phyloP scores from a whole-genome alignment of 1,140 invertebrate species.

The Euwallacea similis region DNA sequence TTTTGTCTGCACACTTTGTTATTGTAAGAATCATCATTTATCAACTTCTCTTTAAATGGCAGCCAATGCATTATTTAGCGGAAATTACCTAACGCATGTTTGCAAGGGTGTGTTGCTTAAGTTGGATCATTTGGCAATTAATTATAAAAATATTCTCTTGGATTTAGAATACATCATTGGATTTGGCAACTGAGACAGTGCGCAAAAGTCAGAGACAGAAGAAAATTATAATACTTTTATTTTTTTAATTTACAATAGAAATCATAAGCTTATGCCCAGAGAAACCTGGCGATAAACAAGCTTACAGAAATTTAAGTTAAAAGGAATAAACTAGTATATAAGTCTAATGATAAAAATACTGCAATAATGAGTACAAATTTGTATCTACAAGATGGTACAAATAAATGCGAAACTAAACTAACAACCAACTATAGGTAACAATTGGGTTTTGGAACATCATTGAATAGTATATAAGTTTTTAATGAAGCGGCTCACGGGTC shows the following conservation, averaged over 20 bases:
- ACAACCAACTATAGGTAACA: not conserved
- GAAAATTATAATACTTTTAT: too few species aligned
- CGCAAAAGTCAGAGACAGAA: too few species aligned
- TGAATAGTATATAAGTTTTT: constrained; percentile 48
- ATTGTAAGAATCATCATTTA: constrained; percentile 12
- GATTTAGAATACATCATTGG: too few species aligned
- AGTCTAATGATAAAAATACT: constrained; percentile 26
- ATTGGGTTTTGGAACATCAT: not conserved
- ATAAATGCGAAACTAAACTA: not conserved
- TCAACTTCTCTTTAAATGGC: not conserved
- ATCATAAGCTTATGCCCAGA: too few species aligned
- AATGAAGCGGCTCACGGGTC: constrained; percentile 78
- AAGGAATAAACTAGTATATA: not conserved
- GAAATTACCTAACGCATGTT: too few species aligned
- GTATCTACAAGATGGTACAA: constrained; percentile 27
- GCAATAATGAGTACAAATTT: constrained; percentile 13
- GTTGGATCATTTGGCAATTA: too few species aligned
- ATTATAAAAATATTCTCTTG: too few species aligned
- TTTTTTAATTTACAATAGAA: too few species aligned
- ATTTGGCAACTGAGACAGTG: too few species aligned
- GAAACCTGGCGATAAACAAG: constrained; percentile 14
- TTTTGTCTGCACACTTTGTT: constrained; percentile 10
- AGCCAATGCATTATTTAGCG: too few species aligned
- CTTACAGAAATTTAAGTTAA: constrained; percentile 19
- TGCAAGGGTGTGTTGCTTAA: too few species aligned